Evolutionary conservation across 1,140 invertebrate species (phyloP).

Genomic region (Rhagoletis zephyria): DNA sequence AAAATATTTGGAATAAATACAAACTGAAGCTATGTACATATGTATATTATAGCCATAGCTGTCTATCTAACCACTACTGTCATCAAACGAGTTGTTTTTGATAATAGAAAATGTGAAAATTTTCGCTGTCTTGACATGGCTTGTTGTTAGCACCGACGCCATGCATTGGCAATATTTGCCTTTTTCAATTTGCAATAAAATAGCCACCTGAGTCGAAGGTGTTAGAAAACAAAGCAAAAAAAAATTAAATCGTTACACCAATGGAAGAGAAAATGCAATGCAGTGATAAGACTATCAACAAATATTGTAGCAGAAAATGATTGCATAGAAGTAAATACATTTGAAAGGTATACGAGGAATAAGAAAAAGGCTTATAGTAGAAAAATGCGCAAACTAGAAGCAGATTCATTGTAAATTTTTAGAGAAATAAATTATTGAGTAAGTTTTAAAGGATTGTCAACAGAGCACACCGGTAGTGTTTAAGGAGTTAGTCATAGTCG

Average conservation of each 20-base stretch:
- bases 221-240: background rate
- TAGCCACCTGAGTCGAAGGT: background rate
- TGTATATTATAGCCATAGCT: too few species aligned
- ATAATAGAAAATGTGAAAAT: slow-evolving; percentile 9
- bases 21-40: too few species aligned
- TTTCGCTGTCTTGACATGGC: background rate
- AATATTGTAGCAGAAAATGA: background rate
- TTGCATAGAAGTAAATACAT: background rate
- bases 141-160: background rate
- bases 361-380: background rate
- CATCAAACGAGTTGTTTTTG: background rate
- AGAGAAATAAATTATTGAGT: too few species aligned
- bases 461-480: too few species aligned
- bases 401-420: too few species aligned
- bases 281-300: background rate
- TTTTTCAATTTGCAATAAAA: slow-evolving; percentile 51
- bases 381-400: background rate
- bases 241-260: background rate
- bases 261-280: background rate
- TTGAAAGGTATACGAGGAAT: background rate
- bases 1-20: too few species aligned
- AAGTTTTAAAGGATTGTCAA: too few species aligned
- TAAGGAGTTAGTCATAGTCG: too few species aligned
- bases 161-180: background rate
- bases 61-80: background rate